Percentiles rank a stretch among this genome's conserved stretches.
These are phyloP conservation scores for Pteria penguin DNA, from an alignment of 2,888 invertebrate species.

Conservation along the genomic window DNA sequence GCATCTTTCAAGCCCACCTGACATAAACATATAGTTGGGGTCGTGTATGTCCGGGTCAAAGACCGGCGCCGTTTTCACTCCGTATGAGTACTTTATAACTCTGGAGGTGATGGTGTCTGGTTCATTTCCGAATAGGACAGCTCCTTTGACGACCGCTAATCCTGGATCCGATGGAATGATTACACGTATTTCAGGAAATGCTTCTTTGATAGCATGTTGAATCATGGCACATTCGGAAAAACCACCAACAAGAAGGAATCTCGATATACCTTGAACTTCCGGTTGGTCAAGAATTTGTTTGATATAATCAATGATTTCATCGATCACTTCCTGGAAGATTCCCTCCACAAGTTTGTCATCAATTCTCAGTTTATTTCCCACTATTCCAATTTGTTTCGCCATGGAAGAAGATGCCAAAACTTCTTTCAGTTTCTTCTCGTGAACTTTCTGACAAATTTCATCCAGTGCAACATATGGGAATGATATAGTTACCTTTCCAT, in stretches of 20 bases:
- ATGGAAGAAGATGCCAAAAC: conserved; percentile 37
- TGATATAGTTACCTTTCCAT: conserved; percentile 38
- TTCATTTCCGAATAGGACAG: conserved; percentile 47
- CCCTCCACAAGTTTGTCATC: conserved; percentile 33
- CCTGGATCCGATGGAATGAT: conserved; percentile 52
- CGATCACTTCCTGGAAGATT: conserved; percentile 41
- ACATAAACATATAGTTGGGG: background rate
- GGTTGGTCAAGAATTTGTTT: conserved; percentile 35
- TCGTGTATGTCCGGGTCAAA: conserved; percentile 41
- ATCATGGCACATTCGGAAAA: conserved; percentile 49
- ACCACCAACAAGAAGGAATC: conserved; percentile 52
- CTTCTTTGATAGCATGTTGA: conserved; percentile 45
- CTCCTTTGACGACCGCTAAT: conserved; percentile 50
- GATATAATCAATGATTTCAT: conserved; percentile 47
- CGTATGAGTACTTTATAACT: conserved; percentile 46
- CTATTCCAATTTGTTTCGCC: conserved; percentile 37
- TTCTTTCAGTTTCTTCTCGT: conserved; percentile 41
- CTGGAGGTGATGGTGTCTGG: conserved; percentile 47
- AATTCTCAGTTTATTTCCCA: conserved; percentile 44
- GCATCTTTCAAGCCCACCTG: conserved; percentile 29
- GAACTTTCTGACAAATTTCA: conserved; percentile 31
- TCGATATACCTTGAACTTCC: conserved; percentile 31
- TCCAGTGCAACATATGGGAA: conserved; percentile 40
- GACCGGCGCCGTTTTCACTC: conserved; percentile 23
- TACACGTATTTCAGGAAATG: conserved; percentile 45